A percentile compares a stretch with the other conserved stretches of the same genome.
These are phyloP conservation scores for Temnothorax unifasciatus DNA, from an alignment of 2,888 invertebrate genomes.

Conservation along the genomic window DNA sequence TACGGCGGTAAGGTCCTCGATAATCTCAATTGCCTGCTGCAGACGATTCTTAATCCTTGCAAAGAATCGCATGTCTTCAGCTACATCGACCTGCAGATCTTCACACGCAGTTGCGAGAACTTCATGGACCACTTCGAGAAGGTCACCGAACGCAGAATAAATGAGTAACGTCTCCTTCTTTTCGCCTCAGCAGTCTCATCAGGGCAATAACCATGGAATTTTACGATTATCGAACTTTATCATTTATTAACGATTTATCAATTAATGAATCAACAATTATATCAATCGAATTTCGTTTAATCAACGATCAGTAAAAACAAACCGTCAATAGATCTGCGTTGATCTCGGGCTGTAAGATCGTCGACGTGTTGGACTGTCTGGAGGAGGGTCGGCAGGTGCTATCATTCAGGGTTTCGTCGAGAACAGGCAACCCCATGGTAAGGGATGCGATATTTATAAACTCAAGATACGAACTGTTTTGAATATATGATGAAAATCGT, in stretches of 20 bases:
- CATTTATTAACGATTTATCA: neutral
- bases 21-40: constrained; percentile 77
- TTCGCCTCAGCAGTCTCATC: neutral
- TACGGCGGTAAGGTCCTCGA: constrained; percentile 83
- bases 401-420: constrained; percentile 75
- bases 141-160: constrained; percentile 82
- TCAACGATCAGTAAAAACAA: constrained; percentile 12
- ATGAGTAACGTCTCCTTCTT: constrained; percentile 77
- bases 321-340: constrained; percentile 77
- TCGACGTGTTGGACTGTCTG: constrained; percentile 84
- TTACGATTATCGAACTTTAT: no score
- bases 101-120: constrained; percentile 75
- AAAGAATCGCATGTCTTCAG: constrained; percentile 52
- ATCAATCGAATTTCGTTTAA: neutral
- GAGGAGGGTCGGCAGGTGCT: constrained; percentile 81
- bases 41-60: constrained; percentile 42
- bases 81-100: constrained; percentile 70
- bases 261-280: constrained; percentile 6
- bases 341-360: constrained; percentile 83
- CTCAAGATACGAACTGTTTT: neutral
- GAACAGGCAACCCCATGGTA: constrained; percentile 55
- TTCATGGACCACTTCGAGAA: constrained; percentile 85
- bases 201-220: neutral
- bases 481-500: no score
- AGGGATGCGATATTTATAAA: neutral